Evolutionary conservation across 2,797 vertebrate genomes (phyloP).

Genomic region (Chrysocyon brachyurus): DNA sequence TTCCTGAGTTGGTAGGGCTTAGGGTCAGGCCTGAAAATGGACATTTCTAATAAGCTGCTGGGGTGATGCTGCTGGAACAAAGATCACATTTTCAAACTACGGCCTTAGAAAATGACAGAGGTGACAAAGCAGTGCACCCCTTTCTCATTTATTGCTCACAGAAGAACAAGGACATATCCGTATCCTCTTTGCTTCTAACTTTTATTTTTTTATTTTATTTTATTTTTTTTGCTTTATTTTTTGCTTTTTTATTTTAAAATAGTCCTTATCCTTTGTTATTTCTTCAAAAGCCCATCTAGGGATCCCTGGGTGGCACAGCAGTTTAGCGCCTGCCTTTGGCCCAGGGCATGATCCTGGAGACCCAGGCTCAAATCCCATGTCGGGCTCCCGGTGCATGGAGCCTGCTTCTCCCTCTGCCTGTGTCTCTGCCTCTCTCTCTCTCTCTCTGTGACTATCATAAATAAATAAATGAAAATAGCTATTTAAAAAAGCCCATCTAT

Average conservation of each 20-base stretch:
- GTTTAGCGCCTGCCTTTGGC: too few species aligned
- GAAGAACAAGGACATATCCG: background rate
- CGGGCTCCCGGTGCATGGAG: too few species aligned
- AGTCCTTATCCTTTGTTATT: background rate
- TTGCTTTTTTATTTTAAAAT: background rate
- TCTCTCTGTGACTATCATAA: too few species aligned
- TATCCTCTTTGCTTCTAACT: background rate
- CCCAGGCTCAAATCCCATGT: too few species aligned
- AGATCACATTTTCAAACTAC: background rate
- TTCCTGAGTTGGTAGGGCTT: background rate
- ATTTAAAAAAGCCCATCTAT: background rate
- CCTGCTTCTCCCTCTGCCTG: too few species aligned
- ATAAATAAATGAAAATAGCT: too few species aligned
- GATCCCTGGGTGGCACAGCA: too few species aligned
- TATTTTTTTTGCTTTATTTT: slow-evolving; percentile 5
- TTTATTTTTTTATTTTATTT: slow-evolving; percentile 23
- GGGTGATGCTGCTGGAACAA: background rate
- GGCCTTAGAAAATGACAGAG: background rate
- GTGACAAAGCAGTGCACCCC: background rate
- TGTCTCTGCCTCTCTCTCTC: too few species aligned
- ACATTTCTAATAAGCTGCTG: background rate
- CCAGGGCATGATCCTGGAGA: too few species aligned
- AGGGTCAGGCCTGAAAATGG: background rate
- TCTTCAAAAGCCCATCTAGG: background rate
- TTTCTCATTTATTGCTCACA: background rate